These are phyloP conservation scores for Lepilemur septentrionalis DNA, from an alignment of 2,797 vertebrate genomes.

Conservation along the genomic window DNA sequence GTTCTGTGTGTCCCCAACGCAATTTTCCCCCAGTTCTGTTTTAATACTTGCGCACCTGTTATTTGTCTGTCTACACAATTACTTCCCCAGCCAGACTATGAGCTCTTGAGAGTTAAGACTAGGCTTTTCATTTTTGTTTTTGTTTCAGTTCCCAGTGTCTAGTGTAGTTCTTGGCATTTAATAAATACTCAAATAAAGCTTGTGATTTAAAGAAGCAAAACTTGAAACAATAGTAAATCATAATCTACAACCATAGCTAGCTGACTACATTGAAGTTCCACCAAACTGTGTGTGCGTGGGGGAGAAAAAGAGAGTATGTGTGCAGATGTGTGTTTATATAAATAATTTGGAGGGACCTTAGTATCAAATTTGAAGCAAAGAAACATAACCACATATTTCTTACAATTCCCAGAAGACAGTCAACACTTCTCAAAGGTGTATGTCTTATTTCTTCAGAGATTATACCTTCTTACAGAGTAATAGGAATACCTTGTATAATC, in stretches of 20 bases:
- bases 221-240: neutral
- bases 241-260: neutral
- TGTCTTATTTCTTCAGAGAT: neutral
- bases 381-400: neutral
- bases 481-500: neutral
- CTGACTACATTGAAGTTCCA: neutral
- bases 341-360: neutral
- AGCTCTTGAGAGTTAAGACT: neutral
- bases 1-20: neutral
- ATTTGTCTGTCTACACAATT: neutral
- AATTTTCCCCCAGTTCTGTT: neutral
- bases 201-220: neutral
- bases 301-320: neutral
- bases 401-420: neutral
- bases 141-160: neutral
- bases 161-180: neutral
- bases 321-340: neutral
- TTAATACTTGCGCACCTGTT: neutral
- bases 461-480: neutral
- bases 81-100: neutral
- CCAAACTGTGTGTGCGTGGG: neutral
- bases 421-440: neutral
- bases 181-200: neutral
- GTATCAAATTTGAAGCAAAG: neutral
- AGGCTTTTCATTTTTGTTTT: neutral